These are phyloP conservation scores for Dipodomys stephensi DNA, from an alignment of 2,113 vertebrate species.

Conservation along the genomic window DNA sequence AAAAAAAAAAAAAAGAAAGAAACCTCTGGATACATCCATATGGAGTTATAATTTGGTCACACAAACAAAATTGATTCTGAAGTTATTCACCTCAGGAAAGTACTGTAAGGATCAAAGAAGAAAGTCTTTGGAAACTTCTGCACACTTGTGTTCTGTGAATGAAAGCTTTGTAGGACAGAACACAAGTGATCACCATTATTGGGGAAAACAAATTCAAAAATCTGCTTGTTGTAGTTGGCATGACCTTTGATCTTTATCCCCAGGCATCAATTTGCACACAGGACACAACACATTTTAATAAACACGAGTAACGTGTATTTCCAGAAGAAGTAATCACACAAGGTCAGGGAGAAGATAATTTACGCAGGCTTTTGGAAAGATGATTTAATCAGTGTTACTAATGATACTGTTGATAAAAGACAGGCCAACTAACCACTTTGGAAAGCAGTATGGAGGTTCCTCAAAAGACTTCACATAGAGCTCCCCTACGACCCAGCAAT, in stretches of 20 bases:
- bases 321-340: neutral
- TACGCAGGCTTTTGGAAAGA: neutral
- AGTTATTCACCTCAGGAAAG: neutral
- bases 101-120: neutral
- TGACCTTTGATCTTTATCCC: neutral
- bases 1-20: no score
- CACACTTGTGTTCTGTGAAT: neutral
- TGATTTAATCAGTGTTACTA: slow-evolving; percentile 12
- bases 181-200: neutral
- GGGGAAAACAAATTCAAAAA: neutral
- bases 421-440: no score
- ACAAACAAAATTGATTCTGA: slow-evolving; percentile 49
- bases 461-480: no score
- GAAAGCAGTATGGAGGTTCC: no score
- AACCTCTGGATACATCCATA: slow-evolving; percentile 29
- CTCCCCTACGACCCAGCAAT: no score
- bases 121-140: neutral
- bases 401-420: neutral
- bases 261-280: neutral
- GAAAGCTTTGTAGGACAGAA: neutral
- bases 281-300: slow-evolving; percentile 4
- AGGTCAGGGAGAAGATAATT: neutral
- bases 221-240: neutral
- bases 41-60: slow-evolving; percentile 35
- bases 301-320: neutral